Evolutionary conservation across 2,797 vertebrate genomes (phyloP), one percentile per base, ranked within the genome.

Genomic region (Acanthurus lineatus): DNA sequence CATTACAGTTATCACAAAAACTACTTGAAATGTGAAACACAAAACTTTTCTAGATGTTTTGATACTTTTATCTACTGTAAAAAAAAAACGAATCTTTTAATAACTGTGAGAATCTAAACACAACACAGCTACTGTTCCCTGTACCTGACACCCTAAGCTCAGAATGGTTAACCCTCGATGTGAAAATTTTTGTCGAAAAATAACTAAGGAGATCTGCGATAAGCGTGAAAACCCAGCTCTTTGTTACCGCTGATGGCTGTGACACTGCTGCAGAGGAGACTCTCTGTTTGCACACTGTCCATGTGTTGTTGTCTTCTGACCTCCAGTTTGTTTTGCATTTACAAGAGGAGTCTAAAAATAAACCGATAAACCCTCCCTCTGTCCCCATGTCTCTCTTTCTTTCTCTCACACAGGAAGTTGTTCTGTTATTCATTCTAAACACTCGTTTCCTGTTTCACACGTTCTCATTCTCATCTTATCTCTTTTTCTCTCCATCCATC

Each of bases 391-490:
- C 44, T 17, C 49, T 57, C 52, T 42, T 42, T 22, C 25, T 49
- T 19, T 73, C 9, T 68, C 62, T 64, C 15, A 8, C 76, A 90
- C 91, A 93, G 93, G 92, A 94, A 93, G 89, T 91, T 74, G 75
- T 86, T 89, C 81, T 81, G 80, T 86, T 88, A 73, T 82, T 91
- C 49, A 85, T 87, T 82, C 73, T 82, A 92, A 94, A 91, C 86
- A 88, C 79, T 83, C 1, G 52, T 89, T 92, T 94, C 93, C 91
- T 94, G 92, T 82, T 93, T 91, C 90, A 88, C 91, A 90, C 86
- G 57, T 90, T 73, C 70, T 59, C 70, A 51, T 86, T 88, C 73
- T 68, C 17, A 32, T 45, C 5, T 22, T 48, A 71, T 40, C 20
- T 79, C 44, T 63, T n/a, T 68, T 38, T 11, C 9, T 42, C 16